Conservation (phyloP, 2,797 vertebrate genomes). For the Paratrypauchen microcephalus region DNA sequence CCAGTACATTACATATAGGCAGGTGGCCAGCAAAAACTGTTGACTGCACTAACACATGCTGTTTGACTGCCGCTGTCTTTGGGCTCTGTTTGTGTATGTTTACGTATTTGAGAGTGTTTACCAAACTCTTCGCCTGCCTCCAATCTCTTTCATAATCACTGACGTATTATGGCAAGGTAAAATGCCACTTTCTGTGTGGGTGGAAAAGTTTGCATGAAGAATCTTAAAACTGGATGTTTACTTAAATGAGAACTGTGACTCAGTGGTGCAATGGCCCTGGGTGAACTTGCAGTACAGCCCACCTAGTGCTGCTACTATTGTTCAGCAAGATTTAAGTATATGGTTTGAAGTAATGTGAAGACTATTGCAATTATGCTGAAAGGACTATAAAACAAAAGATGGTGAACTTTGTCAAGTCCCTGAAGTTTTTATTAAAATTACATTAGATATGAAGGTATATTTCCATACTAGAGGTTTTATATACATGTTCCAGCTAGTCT, state of each 20-base stretch:
- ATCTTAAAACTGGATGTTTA: constrained; percentile 19
- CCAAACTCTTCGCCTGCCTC: constrained; percentile 43
- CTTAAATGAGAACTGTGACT: constrained; percentile 27
- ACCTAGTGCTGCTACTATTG: constrained; percentile 15
- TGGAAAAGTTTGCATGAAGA: constrained; percentile 37
- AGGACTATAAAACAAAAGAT: constrained; percentile 13
- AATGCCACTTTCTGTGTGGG: constrained; percentile 19
- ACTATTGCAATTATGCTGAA: constrained; percentile 14
- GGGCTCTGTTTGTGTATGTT: constrained; percentile 31
- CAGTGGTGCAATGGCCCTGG: constrained; percentile 34
- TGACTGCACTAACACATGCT: no score
- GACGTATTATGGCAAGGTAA: constrained; percentile 27
- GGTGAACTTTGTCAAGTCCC: not conserved
- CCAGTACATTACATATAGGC: constrained; percentile 58
- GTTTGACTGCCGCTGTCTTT: no score
- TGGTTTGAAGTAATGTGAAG: constrained; percentile 17
- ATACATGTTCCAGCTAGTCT: not conserved
- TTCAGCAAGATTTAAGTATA: constrained; percentile 42
- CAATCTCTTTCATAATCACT: constrained; percentile 58
- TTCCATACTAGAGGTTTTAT: not conserved
- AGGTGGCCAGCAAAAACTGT: constrained; percentile 63
- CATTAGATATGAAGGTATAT: not conserved
- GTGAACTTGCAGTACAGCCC: constrained; percentile 22
- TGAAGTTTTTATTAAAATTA: no score
- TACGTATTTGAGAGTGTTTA: constrained; percentile 47